Percentiles rank a stretch among this genome's conserved stretches.
Evolutionary conservation across 1,140 invertebrate species (phyloP).

Genomic region (Pseudomyrmex dendroicus): DNA sequence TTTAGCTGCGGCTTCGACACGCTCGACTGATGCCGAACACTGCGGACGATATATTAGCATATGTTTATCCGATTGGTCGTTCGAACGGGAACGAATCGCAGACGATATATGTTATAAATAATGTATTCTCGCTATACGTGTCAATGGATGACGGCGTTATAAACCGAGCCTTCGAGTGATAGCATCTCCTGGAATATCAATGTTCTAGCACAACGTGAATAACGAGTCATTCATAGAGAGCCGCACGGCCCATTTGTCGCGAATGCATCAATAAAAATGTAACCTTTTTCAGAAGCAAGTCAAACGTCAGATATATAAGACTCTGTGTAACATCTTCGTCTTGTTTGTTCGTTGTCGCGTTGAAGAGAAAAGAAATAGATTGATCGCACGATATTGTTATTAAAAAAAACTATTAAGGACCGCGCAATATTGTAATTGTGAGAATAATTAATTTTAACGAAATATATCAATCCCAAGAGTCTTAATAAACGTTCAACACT

Average conservation of each 20-base stretch:
- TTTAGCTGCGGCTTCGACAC: constrained; percentile 53
- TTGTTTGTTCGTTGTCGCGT: neutral
- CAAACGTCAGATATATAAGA: constrained; percentile 36
- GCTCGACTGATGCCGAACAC: constrained; percentile 43
- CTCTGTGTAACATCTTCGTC: neutral
- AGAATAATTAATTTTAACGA: neutral
- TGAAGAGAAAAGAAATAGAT: neutral
- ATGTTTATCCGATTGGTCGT: constrained; percentile 51
- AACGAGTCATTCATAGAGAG: constrained; percentile 56
- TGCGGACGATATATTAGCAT: constrained; percentile 51
- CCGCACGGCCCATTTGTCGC: constrained; percentile 37
- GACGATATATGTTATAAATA: constrained; percentile 58
- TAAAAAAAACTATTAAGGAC: neutral
- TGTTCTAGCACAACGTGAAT: constrained; percentile 52
- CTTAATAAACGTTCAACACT: too few relatives aligned
- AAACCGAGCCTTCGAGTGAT: constrained; percentile 27
- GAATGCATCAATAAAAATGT: constrained; percentile 33
- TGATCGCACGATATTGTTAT: neutral
- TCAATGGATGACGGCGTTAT: constrained; percentile 26
- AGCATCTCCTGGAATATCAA: constrained; percentile 54
- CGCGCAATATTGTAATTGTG: too few relatives aligned
- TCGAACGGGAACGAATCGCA: constrained; percentile 52
- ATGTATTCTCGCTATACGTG: constrained; percentile 42
- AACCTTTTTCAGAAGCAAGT: neutral
- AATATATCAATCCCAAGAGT: too few relatives aligned